These are phyloP conservation scores for Druon quercuslanigerum DNA, from an alignment of 1,140 invertebrate genomes.

Conservation along the genomic window DNA sequence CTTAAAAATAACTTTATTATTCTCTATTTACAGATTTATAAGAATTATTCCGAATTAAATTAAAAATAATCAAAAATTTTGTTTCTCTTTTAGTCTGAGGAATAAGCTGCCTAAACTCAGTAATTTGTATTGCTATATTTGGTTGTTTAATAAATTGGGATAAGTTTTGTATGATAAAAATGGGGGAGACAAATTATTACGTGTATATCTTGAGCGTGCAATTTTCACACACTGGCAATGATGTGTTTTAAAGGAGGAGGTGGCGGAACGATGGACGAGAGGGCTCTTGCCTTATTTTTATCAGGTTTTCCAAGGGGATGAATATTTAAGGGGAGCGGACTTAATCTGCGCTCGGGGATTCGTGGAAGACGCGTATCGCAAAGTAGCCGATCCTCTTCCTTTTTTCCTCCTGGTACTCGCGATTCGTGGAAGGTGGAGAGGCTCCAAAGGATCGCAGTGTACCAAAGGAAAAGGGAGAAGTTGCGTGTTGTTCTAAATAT, in stretches of 20 bases:
- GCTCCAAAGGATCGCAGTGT: background rate
- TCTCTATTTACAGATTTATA: too few species aligned
- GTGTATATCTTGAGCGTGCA: background rate
- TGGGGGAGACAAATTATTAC: conserved; percentile 1
- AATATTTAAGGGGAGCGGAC: conserved; percentile 70
- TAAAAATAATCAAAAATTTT: too few species aligned
- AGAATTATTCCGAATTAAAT: too few species aligned
- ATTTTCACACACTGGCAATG: conserved; percentile 24
- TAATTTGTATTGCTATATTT: too few species aligned
- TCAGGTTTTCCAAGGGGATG: conserved; percentile 68
- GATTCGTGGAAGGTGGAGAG: conserved; percentile 40
- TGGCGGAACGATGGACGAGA: conserved; percentile 32
- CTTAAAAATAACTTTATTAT: too few species aligned
- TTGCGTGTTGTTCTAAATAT: conserved; percentile 61
- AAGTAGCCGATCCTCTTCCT: conserved; percentile 58
- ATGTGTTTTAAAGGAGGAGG: conserved; percentile 9
- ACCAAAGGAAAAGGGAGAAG: conserved; percentile 30
- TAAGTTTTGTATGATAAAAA: background rate
- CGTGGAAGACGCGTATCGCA: conserved; percentile 65
- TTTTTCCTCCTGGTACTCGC: conserved; percentile 33
- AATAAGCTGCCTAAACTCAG: too few species aligned
- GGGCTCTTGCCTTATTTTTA: conserved; percentile 67
- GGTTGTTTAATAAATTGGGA: background rate
- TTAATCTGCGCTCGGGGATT: conserved; percentile 72
- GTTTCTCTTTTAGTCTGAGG: too few species aligned